Base-by-base conservation (phyloP, 2,113 vertebrate genomes). In the Puffinus mauretanicus region DNA sequence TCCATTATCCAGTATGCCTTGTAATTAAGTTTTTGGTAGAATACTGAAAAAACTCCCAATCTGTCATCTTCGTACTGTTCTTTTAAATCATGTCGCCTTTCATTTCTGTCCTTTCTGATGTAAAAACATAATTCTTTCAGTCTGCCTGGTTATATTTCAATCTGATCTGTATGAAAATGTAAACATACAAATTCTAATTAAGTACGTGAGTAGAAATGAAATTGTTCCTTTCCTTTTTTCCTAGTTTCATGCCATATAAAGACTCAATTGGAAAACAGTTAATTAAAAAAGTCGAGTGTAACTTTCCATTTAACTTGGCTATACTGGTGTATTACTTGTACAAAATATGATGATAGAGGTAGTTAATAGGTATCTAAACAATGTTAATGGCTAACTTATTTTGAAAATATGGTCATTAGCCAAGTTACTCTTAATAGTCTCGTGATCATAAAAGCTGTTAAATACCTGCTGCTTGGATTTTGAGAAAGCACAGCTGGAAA, bases 331-430 rank as follows among this genome's bases (percentile, higher is more conserved):
- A 32, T 91, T 91, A 84, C 82, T 91, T 93, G 52, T 85, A 82
- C 62, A 85, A 96, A 82, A 72, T 95, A 89, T 60, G 61, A 26
- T 85, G 82, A 79, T 93, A 30, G 62, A 65, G 40, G 49, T 61
- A 77, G 93, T 93, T 95, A 97, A 96, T 96, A 85, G 70, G 58
- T 94, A 96, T 57, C 91, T 79, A 42, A 93, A 61, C 30, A 62
- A 21, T 29, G 73, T 94, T 94, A 96, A 96, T 94, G 77, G 54
- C 32, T 97, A 78, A 94, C 94, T 93, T 95, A 85, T 87, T 96
- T 94, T 93, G 81, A 88, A 95, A 91, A 95, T 82, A 58, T 2
- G 5, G 49, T 76, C 62, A 65, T 82, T 94, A 94, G 44, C 77
- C 66, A 72, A 55, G 38, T 88, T 93, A 51, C 20, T 91, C 34